Base-by-base conservation (phyloP, 2,797 vertebrate species). In the Peromyscus melanophrys region DNA sequence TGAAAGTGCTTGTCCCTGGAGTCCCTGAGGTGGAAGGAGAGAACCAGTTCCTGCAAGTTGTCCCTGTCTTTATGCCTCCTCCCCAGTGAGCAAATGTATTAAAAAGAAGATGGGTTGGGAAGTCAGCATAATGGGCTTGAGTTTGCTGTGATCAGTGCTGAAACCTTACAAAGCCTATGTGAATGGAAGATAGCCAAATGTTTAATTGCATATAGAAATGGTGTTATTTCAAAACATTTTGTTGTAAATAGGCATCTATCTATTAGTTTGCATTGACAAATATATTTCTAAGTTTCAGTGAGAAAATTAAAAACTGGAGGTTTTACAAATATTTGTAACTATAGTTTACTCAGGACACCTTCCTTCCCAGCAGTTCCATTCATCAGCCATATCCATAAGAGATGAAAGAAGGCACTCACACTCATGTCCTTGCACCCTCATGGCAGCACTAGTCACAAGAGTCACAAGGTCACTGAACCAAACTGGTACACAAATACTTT, bases 171-270 rank as follows among this genome's bases (percentile, higher is more conserved):
- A 97, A 94, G 61, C 73, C 34, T 92, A 0, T 71, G 75, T 46
- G 88, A 80, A 83, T 92, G n/a, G 76, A 85, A 90, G 88, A 91
- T 85, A 90, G 71, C 6, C 88, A 90, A 86, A 88, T 92, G 11
- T 90, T 89, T 94, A 29, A 87, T 77, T 96, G 21, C 23, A 27
- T 55, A 59, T 92, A 96, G 49, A 94, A 95, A 92, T 23, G 37
- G 37, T 96, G n/a, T 92, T 92, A 94, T 73, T 82, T 95, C 13
- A 75, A 89, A 85, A 93, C 71, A 11, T 61, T 95, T 75, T 95
- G 8, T 95, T 96, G 21, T 13, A 25, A 0, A 34, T 90, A 82
- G 40, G n/a, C 52, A 6, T 76, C 57, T 81, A 12, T 76, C 57
- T 81, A 12, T 27, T 83, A 86, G 31, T 29, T 93, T 93, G 25